Evolutionary conservation across 2,888 invertebrate genomes (phyloP).

Genomic region (Exocentrus adspersus): DNA sequence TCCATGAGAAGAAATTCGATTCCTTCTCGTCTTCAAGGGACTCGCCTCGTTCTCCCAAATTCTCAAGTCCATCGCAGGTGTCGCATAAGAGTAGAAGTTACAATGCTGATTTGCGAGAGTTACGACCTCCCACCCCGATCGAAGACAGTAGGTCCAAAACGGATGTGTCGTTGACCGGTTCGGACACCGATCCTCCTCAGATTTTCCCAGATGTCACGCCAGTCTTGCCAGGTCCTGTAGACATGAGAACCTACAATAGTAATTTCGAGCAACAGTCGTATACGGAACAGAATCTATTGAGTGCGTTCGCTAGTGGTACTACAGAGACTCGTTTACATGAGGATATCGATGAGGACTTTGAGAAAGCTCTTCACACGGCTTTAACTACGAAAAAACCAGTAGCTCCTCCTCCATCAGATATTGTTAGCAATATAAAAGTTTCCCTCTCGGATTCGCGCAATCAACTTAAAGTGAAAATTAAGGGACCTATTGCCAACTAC

Average conservation of each 20-base stretch:
- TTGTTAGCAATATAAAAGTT: slow-evolving; percentile 71
- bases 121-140: slow-evolving; percentile 66
- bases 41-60: slow-evolving; percentile 69
- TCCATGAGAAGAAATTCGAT: slow-evolving; percentile 71
- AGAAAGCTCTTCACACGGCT: slow-evolving; percentile 78
- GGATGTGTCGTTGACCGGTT: slow-evolving; percentile 42
- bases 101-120: slow-evolving; percentile 64
- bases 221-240: slow-evolving; percentile 86
- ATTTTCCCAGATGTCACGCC: slow-evolving; percentile 73
- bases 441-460: slow-evolving; percentile 84
- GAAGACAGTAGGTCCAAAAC: slow-evolving; percentile 56
- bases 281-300: slow-evolving; percentile 73
- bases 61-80: slow-evolving; percentile 65
- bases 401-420: slow-evolving; percentile 64
- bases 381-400: slow-evolving; percentile 69
- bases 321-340: slow-evolving; percentile 73
- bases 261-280: slow-evolving; percentile 71
- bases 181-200: slow-evolving; percentile 57
- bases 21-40: slow-evolving; percentile 66
- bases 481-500: slow-evolving; percentile 86
- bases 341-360: slow-evolving; percentile 82
- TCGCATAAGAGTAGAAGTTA: slow-evolving; percentile 51
- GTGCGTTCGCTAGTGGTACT: slow-evolving; percentile 74
- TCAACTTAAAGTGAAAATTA: slow-evolving; percentile 90
- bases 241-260: slow-evolving; percentile 86